phyloP scores from a whole-genome alignment of 2,113 vertebrate genomes.

The Stomatorhinus ivindoensis region DNA sequence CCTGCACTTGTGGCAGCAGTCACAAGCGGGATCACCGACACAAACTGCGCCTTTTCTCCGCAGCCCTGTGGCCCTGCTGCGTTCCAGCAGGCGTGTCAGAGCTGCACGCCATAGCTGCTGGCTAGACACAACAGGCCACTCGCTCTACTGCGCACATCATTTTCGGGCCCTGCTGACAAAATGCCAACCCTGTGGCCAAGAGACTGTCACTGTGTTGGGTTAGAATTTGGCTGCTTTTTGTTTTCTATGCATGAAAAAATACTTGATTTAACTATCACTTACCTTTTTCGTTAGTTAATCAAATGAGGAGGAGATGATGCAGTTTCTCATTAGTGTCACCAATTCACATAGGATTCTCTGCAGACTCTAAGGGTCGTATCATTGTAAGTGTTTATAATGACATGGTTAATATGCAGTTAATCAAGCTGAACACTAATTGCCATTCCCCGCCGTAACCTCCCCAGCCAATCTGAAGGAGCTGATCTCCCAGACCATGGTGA shows the following conservation, averaged over 20 bases:
- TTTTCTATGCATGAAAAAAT: neutral
- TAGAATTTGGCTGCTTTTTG: neutral
- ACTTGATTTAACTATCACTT: neutral
- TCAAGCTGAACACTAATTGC: neutral
- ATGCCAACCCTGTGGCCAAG: neutral
- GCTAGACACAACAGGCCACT: neutral
- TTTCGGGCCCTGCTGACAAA: neutral
- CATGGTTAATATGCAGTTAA: neutral
- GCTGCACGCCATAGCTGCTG: neutral
- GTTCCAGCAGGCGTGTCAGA: neutral
- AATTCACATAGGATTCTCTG: neutral
- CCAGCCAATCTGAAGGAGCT: constrained; percentile 88
- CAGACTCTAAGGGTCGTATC: neutral
- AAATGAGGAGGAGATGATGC: neutral
- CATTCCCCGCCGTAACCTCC: neutral
- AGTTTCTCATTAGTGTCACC: neutral
- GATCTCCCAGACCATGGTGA: constrained; percentile 93
- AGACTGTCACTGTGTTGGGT: neutral
- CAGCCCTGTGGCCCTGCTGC: neutral
- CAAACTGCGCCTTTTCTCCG: neutral
- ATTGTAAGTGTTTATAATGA: neutral
- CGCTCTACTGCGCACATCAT: neutral
- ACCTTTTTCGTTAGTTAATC: neutral
- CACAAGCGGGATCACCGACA: neutral
- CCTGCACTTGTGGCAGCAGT: neutral